Percentiles rank a stretch among this genome's conserved stretches.
These are phyloP conservation scores for Ciconia nigra DNA, from an alignment of 2,797 vertebrate species.

Conservation along the genomic window DNA sequence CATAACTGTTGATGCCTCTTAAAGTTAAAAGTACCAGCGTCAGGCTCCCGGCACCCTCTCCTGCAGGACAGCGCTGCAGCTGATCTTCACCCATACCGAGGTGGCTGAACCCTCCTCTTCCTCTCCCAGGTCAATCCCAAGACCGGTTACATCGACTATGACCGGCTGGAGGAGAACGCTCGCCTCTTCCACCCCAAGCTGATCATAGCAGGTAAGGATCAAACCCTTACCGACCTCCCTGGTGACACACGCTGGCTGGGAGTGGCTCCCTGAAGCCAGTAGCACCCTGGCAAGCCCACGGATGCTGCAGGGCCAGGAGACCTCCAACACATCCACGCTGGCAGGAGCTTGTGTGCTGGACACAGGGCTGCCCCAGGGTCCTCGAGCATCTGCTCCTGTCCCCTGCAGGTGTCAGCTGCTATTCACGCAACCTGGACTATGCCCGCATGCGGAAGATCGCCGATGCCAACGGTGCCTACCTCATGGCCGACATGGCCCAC, in stretches of 20 bases:
- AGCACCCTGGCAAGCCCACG: rapidly evolving
- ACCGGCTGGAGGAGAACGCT: conserved; percentile 88
- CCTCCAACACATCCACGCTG: not conserved
- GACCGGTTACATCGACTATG: conserved; percentile 92
- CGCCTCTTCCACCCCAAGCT: conserved; percentile 91
- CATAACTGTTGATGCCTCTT: not conserved
- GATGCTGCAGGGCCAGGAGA: not conserved
- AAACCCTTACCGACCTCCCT: rapidly evolving
- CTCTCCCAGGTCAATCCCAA: conserved; percentile 85
- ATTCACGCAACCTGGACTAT: conserved; percentile 94
- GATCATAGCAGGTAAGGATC: conserved; percentile 88
- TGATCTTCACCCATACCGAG: not conserved
- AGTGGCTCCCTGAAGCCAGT: not conserved
- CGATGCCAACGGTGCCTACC: conserved; percentile 83
- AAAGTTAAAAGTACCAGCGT: not conserved
- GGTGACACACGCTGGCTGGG: not conserved
- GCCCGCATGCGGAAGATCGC: conserved; percentile 86
- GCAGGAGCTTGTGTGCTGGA: not conserved
- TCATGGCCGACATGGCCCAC: conserved; percentile 97
- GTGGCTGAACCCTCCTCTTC: not conserved
- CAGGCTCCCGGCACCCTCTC: not conserved
- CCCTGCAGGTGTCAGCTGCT: conserved; percentile 88
- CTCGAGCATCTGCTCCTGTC: not conserved
- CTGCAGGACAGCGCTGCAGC: not conserved
- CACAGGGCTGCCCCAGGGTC: not conserved